Percentiles rank a stretch among this genome's conserved stretches.
Conservation (phyloP, 2,113 vertebrate species). For the Phocoena sinus region DNA sequence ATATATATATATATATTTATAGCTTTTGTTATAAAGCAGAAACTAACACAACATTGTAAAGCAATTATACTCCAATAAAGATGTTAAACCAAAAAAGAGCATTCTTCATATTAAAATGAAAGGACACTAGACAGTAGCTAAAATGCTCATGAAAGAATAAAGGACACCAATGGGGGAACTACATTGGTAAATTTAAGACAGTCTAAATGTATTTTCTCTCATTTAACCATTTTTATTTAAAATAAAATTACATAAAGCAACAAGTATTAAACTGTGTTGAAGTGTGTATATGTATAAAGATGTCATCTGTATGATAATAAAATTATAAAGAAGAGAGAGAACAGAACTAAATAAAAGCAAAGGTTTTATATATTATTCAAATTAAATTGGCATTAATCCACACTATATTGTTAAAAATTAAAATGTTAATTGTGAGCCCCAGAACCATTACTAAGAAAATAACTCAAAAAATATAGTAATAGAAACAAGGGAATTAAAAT, state of each 20-base stretch:
- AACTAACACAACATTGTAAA: too few species aligned
- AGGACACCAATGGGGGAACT: background rate
- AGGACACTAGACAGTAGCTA: background rate
- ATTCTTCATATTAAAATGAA: background rate
- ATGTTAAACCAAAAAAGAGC: too few species aligned
- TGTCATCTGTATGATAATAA: background rate
- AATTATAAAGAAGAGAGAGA: background rate
- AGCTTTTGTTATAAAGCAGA: too few species aligned
- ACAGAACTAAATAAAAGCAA: background rate
- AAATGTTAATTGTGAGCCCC: background rate
- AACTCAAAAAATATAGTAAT: background rate
- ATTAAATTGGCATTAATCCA: background rate
- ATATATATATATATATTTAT: too few species aligned
- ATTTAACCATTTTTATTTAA: background rate
- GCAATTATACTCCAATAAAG: too few species aligned
- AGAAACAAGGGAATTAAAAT: background rate
- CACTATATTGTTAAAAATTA: background rate
- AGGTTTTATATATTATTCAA: background rate
- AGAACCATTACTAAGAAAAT: background rate
- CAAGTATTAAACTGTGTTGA: background rate
- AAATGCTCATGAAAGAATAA: background rate
- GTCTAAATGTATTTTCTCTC: background rate
- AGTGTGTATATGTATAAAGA: background rate
- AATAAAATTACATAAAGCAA: background rate
- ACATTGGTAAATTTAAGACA: background rate